A percentile compares a stretch with the other conserved stretches of the same genome.
phyloP scores from a whole-genome alignment of 1,140 invertebrate species.

The Paraescarpia echinospica region DNA sequence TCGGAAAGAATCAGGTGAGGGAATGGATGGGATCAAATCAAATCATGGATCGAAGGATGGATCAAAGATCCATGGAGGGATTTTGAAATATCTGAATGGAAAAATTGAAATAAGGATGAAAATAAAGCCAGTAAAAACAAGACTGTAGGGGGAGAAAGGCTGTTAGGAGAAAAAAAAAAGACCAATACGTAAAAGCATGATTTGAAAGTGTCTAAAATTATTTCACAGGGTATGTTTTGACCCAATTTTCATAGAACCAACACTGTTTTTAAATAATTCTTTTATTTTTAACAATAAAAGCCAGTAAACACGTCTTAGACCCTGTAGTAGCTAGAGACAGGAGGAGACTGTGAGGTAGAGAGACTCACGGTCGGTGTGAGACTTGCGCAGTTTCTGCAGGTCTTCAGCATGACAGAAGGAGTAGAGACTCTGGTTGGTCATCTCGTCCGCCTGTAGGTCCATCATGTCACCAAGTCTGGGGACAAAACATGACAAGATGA shows the following conservation, averaged over 20 bases:
- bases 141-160: no score
- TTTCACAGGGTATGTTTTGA: no score
- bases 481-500: constrained; percentile 9
- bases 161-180: no score
- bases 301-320: neutral
- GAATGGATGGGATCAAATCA: neutral
- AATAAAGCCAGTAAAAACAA: neutral
- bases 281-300: no score
- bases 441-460: constrained; percentile 89
- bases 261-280: no score
- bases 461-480: constrained; percentile 86
- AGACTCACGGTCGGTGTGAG: constrained; percentile 88
- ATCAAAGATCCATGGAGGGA: no score
- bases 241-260: no score
- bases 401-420: constrained; percentile 93
- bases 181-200: no score
- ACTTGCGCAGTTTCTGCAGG: constrained; percentile 86
- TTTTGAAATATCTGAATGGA: neutral
- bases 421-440: constrained; percentile 91
- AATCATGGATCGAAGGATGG: neutral
- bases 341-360: neutral
- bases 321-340: neutral
- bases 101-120: neutral
- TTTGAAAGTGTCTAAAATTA: no score
- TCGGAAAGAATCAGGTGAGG: neutral